Evolutionary conservation across 2,113 vertebrate genomes (phyloP), one percentile per base, ranked within the genome.

Genomic region (Stictonetta naevosa): DNA sequence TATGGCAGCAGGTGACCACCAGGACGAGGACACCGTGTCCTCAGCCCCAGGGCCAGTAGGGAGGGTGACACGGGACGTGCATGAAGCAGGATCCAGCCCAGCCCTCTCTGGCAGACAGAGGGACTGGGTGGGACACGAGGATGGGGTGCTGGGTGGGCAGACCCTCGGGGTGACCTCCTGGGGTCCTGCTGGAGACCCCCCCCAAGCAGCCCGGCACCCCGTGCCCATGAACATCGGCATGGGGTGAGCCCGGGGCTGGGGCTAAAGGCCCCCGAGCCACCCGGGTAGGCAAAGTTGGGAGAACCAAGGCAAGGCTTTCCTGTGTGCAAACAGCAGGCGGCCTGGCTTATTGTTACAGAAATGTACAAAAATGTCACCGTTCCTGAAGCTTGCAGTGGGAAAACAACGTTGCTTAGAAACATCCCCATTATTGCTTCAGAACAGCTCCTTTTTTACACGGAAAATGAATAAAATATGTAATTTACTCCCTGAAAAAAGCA

Each of bases 351-450:
- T 83, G 71, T 71, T 88, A 85, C 74, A 40, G 68, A 96, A 94
- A 93, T 11, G 80, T 12, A 4, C 36, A 69, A 36, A 46, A 75
- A 86, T 77, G 86, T 85, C 83, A 34, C 85, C 60, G 64, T 28
- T 95, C 77, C 89, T 36, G 44, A 92, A 52, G 77, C 89, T 82
- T 90, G 83, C 6, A n/a, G 93, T 93, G 83, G 83, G 91, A 91
- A 96, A 96, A 95, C 89, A 95, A 96, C 66, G 95, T 97, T 97
- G 96, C 96, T 96, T 97, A 82, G 96, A 95, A 97, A 97, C 96
- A 88, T 83, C 90, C 92, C 94, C 93, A 92, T 92, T 86, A 95
- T 69, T 42, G 90, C 95, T 95, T 92, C 86, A 92, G 85, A 94
- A 33, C 73, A 1, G 0, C 38, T 95, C 75, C 72, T 96, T 88